Base-by-base conservation (phyloP, 2,888 invertebrate genomes). In the Dexiosoma caninum region DNA sequence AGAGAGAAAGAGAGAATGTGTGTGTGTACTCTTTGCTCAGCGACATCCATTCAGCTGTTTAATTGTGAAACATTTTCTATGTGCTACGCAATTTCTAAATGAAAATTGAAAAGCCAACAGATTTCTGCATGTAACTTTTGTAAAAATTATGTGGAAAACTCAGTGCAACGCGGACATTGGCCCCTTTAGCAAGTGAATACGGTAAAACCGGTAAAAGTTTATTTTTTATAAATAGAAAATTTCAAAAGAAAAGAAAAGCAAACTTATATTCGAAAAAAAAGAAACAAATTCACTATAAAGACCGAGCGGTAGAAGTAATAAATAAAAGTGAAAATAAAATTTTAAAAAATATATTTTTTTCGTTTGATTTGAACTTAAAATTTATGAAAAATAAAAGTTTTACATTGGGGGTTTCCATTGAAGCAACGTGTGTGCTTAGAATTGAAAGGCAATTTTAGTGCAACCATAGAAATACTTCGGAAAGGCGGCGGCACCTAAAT, bases 161-260 rank as follows among this genome's bases (percentile, higher is more conserved):
- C 83, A 83, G 83, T 83, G 77, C 80, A 74, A 81, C 78, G 85
- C 88, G 88, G 87, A 85, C 86, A 84, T 84, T 84, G 83, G 85
- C 83, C 84, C 81, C 83, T 69, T 78, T 64, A 74, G 69, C 69
- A 72, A 69, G 59, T 55, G 53, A 30, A 74, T 19, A 67, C 46
- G 42, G 30, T 44, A 57, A 53, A 74, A 77, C 51, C 72, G 72
- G 51, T 44, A 21, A 23, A 46, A 44, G 21, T 7, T 37, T 9
- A 37, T 16, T 67, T 60, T 7, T 7, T 21, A 21, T 12, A 64
- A 37, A 55, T 27, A 27, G 3, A 6, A n/a, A 27, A 27, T 27
- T 27, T 21, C 9, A 30, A 67, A 51, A 10, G 37, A 40, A 66
- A 67, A 42, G 40, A 30, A 59, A 37, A 21, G n/a, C n/a, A n/a